These are phyloP conservation scores for Sceliomorpha sp. DNA, from an alignment of 2,888 invertebrate species.

Conservation along the genomic window DNA sequence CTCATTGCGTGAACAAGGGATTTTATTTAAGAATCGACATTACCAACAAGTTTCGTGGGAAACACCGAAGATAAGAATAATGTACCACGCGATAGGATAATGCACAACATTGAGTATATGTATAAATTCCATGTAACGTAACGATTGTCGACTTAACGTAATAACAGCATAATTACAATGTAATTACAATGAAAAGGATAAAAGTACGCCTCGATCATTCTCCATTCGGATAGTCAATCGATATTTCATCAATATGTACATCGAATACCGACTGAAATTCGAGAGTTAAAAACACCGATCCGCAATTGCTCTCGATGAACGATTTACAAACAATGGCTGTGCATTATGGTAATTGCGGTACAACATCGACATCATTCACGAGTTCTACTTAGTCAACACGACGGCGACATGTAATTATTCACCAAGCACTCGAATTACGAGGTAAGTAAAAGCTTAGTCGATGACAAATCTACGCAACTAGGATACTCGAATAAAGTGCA, in stretches of 20 bases:
- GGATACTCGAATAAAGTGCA: constrained; percentile 18
- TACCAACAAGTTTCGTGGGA: no score
- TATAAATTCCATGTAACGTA: no score
- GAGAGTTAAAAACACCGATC: no score
- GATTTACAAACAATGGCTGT: constrained; percentile 1
- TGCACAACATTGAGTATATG: constrained; percentile 46
- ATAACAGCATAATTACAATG: no score
- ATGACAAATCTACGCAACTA: constrained; percentile 23
- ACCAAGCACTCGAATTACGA: constrained; percentile 2
- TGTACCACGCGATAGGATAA: constrained; percentile 33
- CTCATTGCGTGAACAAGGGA: no score
- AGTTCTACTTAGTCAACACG: not conserved
- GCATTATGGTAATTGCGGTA: constrained; percentile 13
- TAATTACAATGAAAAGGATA: no score
- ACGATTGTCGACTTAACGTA: no score
- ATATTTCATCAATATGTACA: no score
- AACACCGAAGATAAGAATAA: not conserved
- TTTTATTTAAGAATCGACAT: no score
- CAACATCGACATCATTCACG: constrained; percentile 3
- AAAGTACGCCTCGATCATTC: no score
- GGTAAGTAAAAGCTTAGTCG: constrained; percentile 1
- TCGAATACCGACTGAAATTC: no score
- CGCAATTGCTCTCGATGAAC: not conserved
- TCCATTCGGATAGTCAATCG: no score
- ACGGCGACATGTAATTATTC: not conserved